These are phyloP conservation scores for Cheilosia soror DNA, from an alignment of 2,888 invertebrate species.

Conservation along the genomic window DNA sequence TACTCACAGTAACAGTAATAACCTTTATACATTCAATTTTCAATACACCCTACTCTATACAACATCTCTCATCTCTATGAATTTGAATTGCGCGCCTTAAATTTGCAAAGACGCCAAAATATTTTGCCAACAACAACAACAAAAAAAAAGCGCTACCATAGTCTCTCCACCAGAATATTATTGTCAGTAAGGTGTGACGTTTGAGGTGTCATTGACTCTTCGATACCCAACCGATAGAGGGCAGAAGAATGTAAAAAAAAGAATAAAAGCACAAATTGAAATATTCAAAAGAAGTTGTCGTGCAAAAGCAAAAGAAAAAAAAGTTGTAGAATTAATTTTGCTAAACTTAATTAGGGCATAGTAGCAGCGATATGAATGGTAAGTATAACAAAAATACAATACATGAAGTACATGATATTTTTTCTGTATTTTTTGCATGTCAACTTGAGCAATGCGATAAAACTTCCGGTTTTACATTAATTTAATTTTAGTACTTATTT, in stretches of 20 bases:
- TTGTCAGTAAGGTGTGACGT: slow-evolving; percentile 20
- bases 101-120: slow-evolving; percentile 5
- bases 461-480: slow-evolving; percentile 26
- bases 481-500: background rate
- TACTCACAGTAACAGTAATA: no score
- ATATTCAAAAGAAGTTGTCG: background rate
- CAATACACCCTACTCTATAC: background rate
- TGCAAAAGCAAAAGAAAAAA: slow-evolving; percentile 1
- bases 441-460: slow-evolving; percentile 18
- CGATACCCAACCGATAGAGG: slow-evolving; percentile 13
- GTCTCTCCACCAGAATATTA: background rate
- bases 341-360: slow-evolving; percentile 15
- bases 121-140: slow-evolving; percentile 12
- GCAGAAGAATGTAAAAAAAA: slow-evolving; percentile 24
- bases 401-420: background rate
- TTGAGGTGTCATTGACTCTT: slow-evolving; percentile 42
- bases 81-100: background rate
- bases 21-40: no score
- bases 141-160: background rate
- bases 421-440: slow-evolving; percentile 4
- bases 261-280: background rate
- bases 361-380: slow-evolving; percentile 19
- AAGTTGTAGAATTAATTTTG: background rate
- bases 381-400: background rate
- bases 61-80: slow-evolving; percentile 2